Conservation (phyloP, 2,888 invertebrate species). For the Andrena dorsata region DNA sequence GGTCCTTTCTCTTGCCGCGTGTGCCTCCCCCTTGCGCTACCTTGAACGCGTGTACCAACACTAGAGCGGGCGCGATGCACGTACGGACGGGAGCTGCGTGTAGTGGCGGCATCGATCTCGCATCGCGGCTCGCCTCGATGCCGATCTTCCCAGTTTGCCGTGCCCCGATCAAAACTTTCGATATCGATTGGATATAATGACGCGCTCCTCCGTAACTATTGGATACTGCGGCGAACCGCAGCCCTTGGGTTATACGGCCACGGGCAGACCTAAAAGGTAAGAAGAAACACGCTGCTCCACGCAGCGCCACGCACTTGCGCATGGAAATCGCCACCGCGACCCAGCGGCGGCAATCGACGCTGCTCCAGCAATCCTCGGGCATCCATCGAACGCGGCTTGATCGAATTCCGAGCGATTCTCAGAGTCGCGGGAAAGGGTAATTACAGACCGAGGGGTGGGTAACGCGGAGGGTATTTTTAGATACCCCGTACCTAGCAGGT, state of each 20-base stretch:
- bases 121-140: constrained; percentile 31
- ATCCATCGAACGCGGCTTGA: constrained; percentile 15
- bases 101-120: constrained; percentile 22
- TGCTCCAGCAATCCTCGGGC: neutral
- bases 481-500: neutral
- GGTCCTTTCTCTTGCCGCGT: constrained; percentile 50
- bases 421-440: constrained; percentile 10
- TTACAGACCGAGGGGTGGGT: constrained; percentile 5
- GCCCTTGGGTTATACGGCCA: constrained; percentile 49
- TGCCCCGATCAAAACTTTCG: constrained; percentile 76
- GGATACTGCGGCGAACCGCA: constrained; percentile 82
- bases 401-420: constrained; percentile 46
- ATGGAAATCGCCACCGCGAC: constrained; percentile 67
- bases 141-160: constrained; percentile 68
- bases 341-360: constrained; percentile 51
- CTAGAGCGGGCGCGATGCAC: neutral
- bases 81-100: neutral
- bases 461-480: constrained; percentile 7
- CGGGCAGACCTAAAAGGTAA: constrained; percentile 65
- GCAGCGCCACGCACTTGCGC: constrained; percentile 57
- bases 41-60: constrained; percentile 14
- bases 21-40: constrained; percentile 22
- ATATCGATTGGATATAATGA: constrained; percentile 81
- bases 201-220: constrained; percentile 77
- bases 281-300: constrained; percentile 55